Conservation (phyloP, 2,113 vertebrate species). For the Pardalotus punctatus region DNA sequence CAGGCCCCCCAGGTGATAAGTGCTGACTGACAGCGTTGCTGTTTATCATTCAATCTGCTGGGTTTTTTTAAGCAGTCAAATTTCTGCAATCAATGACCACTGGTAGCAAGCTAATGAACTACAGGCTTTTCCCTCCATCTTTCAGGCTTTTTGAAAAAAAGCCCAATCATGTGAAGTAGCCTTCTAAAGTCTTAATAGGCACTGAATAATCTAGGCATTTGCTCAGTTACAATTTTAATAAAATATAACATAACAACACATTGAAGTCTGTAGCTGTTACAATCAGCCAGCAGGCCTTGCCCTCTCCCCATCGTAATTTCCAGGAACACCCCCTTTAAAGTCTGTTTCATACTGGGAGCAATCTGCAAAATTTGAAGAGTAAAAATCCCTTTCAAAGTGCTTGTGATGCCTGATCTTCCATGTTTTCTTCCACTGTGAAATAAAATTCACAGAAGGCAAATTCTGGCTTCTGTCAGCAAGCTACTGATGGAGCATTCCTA, state of each 20-base stretch:
- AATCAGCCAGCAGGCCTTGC: neutral
- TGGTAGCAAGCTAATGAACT: neutral
- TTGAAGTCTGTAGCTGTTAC: neutral
- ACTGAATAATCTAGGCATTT: neutral
- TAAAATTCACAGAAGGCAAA: neutral
- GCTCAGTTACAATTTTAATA: neutral
- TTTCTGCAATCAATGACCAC: neutral
- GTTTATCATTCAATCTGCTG: neutral
- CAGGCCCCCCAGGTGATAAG: fast-evolving
- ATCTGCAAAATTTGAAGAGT: neutral
- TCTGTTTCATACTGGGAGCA: neutral
- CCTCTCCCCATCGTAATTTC: neutral
- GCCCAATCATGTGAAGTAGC: neutral
- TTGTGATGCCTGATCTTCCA: neutral
- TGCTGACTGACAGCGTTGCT: fast-evolving
- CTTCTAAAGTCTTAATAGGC: neutral
- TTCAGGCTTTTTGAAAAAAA: neutral
- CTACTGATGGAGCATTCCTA: neutral
- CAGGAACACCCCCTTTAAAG: neutral
- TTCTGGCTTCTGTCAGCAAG: neutral
- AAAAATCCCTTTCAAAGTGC: neutral
- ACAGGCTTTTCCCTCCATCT: neutral
- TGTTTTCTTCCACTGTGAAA: neutral
- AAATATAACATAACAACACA: neutral
- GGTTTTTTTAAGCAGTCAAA: fast-evolving